Conservation (phyloP, 2,888 invertebrate genomes). For the Tipula helvola region DNA sequence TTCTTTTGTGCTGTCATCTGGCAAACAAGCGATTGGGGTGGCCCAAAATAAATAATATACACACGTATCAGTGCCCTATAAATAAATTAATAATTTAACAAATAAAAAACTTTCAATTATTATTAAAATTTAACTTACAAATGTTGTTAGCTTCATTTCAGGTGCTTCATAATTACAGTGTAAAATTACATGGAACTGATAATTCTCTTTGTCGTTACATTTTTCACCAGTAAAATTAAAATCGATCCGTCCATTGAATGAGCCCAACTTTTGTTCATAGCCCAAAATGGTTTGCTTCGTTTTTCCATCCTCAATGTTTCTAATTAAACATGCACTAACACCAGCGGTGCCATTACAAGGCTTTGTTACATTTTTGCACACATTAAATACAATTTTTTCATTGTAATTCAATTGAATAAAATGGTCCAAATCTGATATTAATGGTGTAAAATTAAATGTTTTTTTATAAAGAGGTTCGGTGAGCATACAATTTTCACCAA, state of each 20-base stretch:
- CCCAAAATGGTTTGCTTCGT: slow-evolving; percentile 25
- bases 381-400: slow-evolving; percentile 29
- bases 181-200: slow-evolving; percentile 25
- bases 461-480: slow-evolving; percentile 31
- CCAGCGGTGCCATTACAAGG: slow-evolving; percentile 25
- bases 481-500: slow-evolving; percentile 20
- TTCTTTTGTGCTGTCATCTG: slow-evolving; percentile 25
- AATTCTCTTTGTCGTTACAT: slow-evolving; percentile 24
- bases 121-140: slow-evolving; percentile 23
- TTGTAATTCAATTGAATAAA: slow-evolving; percentile 20
- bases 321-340: slow-evolving; percentile 30
- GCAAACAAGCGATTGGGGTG: slow-evolving; percentile 29
- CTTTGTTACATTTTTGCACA: slow-evolving; percentile 28
- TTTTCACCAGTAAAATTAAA: slow-evolving; percentile 28
- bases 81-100: slow-evolving; percentile 10
- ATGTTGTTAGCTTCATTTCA: slow-evolving; percentile 24
- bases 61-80: slow-evolving; percentile 25
- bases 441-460: slow-evolving; percentile 27
- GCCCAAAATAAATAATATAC: slow-evolving; percentile 28
- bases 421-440: slow-evolving; percentile 29
- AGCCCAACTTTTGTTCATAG: slow-evolving; percentile 26
- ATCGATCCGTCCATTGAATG: slow-evolving; percentile 28
- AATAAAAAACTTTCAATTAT: not conserved
- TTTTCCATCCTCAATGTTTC: slow-evolving; percentile 15
- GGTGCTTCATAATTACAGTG: slow-evolving; percentile 30